Conservation (phyloP, 2,888 invertebrate genomes). For the Dryadula phaetusa region DNA sequence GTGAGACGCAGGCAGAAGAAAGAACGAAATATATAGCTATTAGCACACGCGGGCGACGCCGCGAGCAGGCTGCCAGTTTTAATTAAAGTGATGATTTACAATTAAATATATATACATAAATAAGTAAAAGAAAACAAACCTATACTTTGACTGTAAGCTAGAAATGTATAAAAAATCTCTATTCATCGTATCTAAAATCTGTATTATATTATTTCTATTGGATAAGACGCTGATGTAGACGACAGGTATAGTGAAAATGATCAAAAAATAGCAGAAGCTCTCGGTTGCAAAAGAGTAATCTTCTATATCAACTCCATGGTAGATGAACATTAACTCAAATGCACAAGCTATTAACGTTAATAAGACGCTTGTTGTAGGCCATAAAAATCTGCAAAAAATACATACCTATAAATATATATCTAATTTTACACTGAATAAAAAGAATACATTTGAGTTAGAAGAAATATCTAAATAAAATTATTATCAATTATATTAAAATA, state of each 20-base stretch:
- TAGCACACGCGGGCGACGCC: too few relatives aligned
- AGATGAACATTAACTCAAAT: conserved; percentile 55
- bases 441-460: too few relatives aligned
- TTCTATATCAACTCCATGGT: conserved; percentile 50
- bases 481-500: too few relatives aligned
- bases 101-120: not conserved
- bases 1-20: too few relatives aligned
- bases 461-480: too few relatives aligned
- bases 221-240: conserved; percentile 52
- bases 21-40: too few relatives aligned
- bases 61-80: too few relatives aligned
- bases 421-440: too few relatives aligned
- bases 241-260: conserved; percentile 54
- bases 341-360: conserved; percentile 47
- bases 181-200: conserved; percentile 58
- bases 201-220: conserved; percentile 52
- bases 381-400: conserved; percentile 56
- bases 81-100: too few relatives aligned
- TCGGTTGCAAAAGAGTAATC: conserved; percentile 65
- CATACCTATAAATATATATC: not conserved
- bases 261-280: conserved; percentile 62
- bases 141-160: conserved; percentile 55
- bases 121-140: too few relatives aligned
- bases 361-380: conserved; percentile 51
- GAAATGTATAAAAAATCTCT: conserved; percentile 60